Evolutionary conservation across 2,797 vertebrate genomes (phyloP), one percentile per base, ranked within the genome.

Genomic region (Champsocephalus esox): DNA sequence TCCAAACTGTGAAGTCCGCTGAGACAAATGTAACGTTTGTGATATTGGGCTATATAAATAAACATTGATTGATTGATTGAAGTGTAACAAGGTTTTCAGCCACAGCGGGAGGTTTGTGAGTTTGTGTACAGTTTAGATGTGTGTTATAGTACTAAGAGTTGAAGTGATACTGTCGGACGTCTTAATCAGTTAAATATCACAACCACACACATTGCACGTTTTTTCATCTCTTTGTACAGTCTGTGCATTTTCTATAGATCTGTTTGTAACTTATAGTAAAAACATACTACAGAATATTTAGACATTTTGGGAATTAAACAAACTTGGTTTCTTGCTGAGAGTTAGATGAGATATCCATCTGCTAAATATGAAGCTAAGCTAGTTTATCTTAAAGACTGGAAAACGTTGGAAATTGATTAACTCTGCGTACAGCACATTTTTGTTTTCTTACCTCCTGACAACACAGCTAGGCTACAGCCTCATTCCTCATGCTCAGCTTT

Each of bases 111-210:
- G 9, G 50, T 59, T 73, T 14, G 14, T n/a, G 41, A 14, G n/a
- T 12, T 59, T 70, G 71, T 75, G 54, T 77, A 75, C 58, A 41
- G 43, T 70, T n/a, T 67, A 59, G 43, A 69, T 56, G 7, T 38
- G 7, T 28, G 28, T 28, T 28, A 38, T 38, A 17, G 71, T 14
- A 43, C 70, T 5, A 58, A 2, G 6, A 21, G 34, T 75, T 56
- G 16, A 38, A 9, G 34, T 54, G 21, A 71, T 7, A 11, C 43
- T 58, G 28, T 54, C 50, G 44, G 12, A 34, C 3, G 50, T 28
- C 28, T 5, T 5, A 28, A 28, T 28, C 19, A 3, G 62, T 79
- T 57, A 41, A 52, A 59, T 41, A 64, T 55, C 14, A 65, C 69
- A 75, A 62, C 9, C 19, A 43, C 34, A 48, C 69, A 46, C 10